Conservation (phyloP, 1,140 invertebrate genomes). For the Pseudobourletiella spinata region DNA sequence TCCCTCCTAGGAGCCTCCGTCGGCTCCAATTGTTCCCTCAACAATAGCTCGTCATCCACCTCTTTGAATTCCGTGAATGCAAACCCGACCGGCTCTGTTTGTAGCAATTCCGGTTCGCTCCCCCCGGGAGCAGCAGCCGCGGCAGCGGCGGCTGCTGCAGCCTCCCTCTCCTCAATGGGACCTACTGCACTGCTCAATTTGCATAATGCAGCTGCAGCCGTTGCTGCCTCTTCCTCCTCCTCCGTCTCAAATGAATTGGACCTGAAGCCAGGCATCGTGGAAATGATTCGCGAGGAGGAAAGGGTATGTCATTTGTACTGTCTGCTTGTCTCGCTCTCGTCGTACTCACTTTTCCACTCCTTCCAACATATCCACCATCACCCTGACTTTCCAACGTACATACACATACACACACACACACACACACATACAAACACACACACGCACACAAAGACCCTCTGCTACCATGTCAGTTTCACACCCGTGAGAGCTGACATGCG, state of each 20-base stretch:
- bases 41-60: slow-evolving; percentile 37
- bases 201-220: slow-evolving; percentile 26
- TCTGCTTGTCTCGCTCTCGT: no score
- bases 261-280: slow-evolving; percentile 84
- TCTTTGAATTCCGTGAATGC: slow-evolving; percentile 28
- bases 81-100: slow-evolving; percentile 39
- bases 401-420: no score
- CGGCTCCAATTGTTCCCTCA: not conserved
- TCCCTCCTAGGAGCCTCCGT: slow-evolving; percentile 17
- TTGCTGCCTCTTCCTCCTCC: slow-evolving; percentile 20
- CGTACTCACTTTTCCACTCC: no score
- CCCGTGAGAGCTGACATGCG: no score
- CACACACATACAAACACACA: no score
- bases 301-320: slow-evolving; percentile 71
- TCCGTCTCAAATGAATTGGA: slow-evolving; percentile 65
- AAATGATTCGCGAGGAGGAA: slow-evolving; percentile 91
- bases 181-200: slow-evolving; percentile 21
- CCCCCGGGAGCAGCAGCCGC: slow-evolving; percentile 17
- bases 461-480: no score
- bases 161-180: slow-evolving; percentile 20
- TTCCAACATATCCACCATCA: no score
- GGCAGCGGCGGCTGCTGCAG: slow-evolving; percentile 27
- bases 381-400: no score
- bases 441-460: no score
- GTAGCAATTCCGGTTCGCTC: slow-evolving; percentile 29